Conservation (phyloP, 2,113 vertebrate species). For the Agapornis roseicollis region DNA sequence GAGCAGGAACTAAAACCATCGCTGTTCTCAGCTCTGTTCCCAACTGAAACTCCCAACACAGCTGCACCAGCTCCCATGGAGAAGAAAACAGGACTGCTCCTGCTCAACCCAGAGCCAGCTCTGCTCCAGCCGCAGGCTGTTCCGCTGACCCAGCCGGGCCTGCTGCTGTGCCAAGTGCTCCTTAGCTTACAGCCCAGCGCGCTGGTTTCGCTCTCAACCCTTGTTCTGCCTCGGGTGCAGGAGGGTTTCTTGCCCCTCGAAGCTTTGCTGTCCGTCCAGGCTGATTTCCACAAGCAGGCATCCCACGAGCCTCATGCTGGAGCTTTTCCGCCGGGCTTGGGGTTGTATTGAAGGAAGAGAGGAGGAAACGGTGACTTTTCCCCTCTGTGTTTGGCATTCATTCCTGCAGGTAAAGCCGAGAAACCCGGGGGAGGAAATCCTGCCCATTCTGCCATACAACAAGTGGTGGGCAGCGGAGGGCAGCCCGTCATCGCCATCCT, state of each 20-base stretch:
- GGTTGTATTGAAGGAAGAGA: slow-evolving; percentile 15
- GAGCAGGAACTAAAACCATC: no score
- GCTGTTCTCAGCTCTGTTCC: no score
- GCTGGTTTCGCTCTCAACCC: fast-evolving
- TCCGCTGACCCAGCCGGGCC: neutral
- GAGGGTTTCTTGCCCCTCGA: neutral
- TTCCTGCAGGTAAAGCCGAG: slow-evolving; percentile 72
- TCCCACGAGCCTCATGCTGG: neutral
- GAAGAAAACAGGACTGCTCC: no score
- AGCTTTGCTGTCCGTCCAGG: neutral
- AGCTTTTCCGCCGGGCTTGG: neutral
- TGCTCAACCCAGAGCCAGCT: neutral
- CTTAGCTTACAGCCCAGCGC: fast-evolving
- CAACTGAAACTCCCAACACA: no score
- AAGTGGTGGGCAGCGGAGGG: slow-evolving; percentile 76
- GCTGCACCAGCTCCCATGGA: no score
- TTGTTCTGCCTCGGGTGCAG: neutral
- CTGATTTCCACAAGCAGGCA: neutral
- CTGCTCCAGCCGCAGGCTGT: neutral
- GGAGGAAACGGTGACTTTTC: neutral
- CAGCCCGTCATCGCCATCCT: slow-evolving; percentile 83
- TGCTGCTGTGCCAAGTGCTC: neutral
- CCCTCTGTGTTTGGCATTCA: neutral
- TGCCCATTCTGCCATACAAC: slow-evolving; percentile 76
- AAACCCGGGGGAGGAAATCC: slow-evolving; percentile 74